Conservation (phyloP, 2,113 vertebrate genomes). For the Chascanopsetta lugubris region DNA sequence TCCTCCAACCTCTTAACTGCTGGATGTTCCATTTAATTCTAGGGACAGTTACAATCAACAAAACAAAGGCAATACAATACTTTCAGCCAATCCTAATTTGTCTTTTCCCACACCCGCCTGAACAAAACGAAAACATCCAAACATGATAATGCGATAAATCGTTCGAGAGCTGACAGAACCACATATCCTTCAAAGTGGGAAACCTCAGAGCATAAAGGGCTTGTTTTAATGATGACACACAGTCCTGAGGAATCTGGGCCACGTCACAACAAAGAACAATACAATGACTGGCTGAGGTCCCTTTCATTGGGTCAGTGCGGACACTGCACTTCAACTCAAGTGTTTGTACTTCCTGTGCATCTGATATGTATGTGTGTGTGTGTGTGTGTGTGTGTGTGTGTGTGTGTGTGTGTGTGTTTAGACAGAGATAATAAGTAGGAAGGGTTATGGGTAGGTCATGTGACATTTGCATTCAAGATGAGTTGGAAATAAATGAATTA, state of each 20-base stretch:
- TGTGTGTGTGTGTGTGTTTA: constrained; percentile 24
- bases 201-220: constrained; percentile 5
- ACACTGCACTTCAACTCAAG: constrained; percentile 13
- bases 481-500: too few species aligned
- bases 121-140: background rate
- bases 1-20: background rate
- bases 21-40: constrained; percentile 3
- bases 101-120: constrained; percentile 18
- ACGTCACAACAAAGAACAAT: constrained; percentile 27
- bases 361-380: constrained; percentile 13
- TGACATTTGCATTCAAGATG: too few species aligned
- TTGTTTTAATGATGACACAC: constrained; percentile 32
- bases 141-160: constrained; percentile 5
- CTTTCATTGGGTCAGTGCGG: constrained; percentile 25
- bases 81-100: constrained; percentile 2
- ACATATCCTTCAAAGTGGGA: background rate
- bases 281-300: constrained; percentile 3
- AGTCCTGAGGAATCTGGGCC: constrained; percentile 40
- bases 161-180: constrained; percentile 9
- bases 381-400: constrained; percentile 21
- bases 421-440: too few species aligned
- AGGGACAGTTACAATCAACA: constrained; percentile 3
- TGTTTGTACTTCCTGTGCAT: constrained; percentile 2
- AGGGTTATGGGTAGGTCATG: background rate
- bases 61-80: constrained; percentile 20